Percentiles rank a stretch among this genome's conserved stretches.
phyloP scores from a whole-genome alignment of 2,797 vertebrate genomes.

The Leuciscus waleckii region DNA sequence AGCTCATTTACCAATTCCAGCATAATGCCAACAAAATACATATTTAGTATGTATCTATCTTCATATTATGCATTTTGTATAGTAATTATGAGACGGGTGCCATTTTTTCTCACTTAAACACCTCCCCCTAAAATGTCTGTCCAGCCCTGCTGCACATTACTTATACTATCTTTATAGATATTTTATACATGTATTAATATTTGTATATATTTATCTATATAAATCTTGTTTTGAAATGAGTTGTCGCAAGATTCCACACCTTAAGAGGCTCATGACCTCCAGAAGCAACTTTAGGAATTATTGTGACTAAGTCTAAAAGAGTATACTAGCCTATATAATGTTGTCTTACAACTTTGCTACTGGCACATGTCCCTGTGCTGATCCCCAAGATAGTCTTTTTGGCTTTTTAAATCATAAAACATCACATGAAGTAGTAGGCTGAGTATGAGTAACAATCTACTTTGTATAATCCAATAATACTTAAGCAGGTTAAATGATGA shows the following conservation, averaged over 20 bases:
- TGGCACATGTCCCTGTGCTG: not conserved
- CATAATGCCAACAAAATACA: no score
- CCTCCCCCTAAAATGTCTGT: not conserved
- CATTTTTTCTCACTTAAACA: not conserved
- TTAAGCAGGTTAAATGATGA: constrained; percentile 27
- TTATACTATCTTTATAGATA: constrained; percentile 39
- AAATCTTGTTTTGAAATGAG: constrained; percentile 41
- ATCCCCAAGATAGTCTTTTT: not conserved
- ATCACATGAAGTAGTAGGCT: constrained; percentile 37
- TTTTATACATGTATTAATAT: no score
- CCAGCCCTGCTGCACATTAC: constrained; percentile 28
- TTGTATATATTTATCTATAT: no score
- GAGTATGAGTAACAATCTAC: constrained; percentile 22
- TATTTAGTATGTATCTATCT: not conserved
- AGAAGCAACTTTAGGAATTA: not conserved
- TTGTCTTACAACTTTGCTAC: not conserved
- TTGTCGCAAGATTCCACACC: constrained; percentile 6
- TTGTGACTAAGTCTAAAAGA: not conserved
- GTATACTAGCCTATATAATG: not conserved
- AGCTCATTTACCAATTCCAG: no score
- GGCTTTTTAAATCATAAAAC: constrained; percentile 45
- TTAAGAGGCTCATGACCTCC: not conserved
- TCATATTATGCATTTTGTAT: not conserved
- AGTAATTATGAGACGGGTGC: not conserved
- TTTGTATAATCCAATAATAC: constrained; percentile 25